Percentiles rank a stretch among this genome's conserved stretches.
These are phyloP conservation scores for Danio aesculapii DNA, from an alignment of 2,797 vertebrate species.

Conservation along the genomic window DNA sequence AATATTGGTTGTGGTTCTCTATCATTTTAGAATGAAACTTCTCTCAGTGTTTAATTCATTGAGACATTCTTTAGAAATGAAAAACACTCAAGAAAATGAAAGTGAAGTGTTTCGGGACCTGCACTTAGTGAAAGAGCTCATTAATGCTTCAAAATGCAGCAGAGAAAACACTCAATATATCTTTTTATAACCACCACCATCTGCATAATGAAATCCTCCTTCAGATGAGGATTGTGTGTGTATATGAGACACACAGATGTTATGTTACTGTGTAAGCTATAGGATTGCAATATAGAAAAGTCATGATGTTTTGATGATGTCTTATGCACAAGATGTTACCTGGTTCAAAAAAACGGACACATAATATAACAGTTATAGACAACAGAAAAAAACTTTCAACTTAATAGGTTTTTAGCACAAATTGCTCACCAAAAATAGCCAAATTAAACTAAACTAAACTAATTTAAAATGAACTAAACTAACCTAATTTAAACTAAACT, in stretches of 20 bases:
- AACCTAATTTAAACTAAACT: no score
- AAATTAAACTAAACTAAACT: no score
- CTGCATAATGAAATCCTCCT: not conserved
- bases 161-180: constrained; percentile 32
- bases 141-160: constrained; percentile 35
- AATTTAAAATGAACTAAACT: no score
- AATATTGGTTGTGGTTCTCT: constrained; percentile 1
- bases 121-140: constrained; percentile 35
- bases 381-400: no score
- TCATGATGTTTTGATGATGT: not conserved
- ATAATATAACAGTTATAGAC: no score
- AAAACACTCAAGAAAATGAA: constrained; percentile 60
- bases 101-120: constrained; percentile 36
- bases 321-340: not conserved
- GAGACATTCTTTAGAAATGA: constrained; percentile 18
- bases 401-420: no score
- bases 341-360: no score
- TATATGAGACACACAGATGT: not conserved
- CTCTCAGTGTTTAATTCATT: constrained; percentile 40
- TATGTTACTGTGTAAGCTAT: not conserved
- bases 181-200: constrained; percentile 48
- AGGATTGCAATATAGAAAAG: not conserved
- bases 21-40: not conserved
- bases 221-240: not conserved
- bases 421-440: no score